Evolutionary conservation across 2,113 vertebrate genomes (phyloP), one percentile per base, ranked within the genome.

Genomic region (Hippocampus guttulatus): DNA sequence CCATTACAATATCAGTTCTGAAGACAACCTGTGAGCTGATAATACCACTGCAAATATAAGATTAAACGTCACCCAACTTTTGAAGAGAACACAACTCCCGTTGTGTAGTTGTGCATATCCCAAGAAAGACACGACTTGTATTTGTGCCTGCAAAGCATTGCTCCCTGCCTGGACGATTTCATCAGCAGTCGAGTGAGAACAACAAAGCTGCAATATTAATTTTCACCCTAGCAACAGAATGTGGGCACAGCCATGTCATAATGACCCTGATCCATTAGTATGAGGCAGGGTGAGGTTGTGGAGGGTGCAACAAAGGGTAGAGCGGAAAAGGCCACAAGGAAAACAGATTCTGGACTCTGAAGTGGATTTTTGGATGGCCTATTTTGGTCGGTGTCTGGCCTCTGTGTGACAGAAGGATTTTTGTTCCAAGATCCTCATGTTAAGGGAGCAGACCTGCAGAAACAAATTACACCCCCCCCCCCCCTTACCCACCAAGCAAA

Each of bases 161-260:
- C 86, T 75, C 64, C 30, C 33, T 67, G 76, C 60, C 62, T 66
- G 63, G 67, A 67, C 75, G 69, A 75, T 87, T 85, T 75, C 79
- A 87, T 90, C 88, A 90, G 86, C 90, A 87, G 85, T 87, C 86
- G 74, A 84, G 87, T 90, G 87, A 88, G 84, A 90, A 82, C 76
- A 81, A 81, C 82, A 87, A 84, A 87, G 72, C 72, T 70, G 76
- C 84, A 90, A 91, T 87, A 89, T 89, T 84, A 90, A 92, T 92
- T 91, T 88, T 92, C 90, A 92, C 89, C 84, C 86, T 38, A 85
- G 81, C 80, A 90, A 86, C 88, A 92, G 88, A 92, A 92, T 91
- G 91, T 87, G 88, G 90, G 85, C 85, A 89, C 88, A 82, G 88
- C 80, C 78, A 71, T 78, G 87, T 83, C 80, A 87, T 90, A 87